Percentiles rank a stretch among this genome's conserved stretches.
Conservation (phyloP, 2,113 vertebrate genomes). For the Pituophis catenifer region DNA sequence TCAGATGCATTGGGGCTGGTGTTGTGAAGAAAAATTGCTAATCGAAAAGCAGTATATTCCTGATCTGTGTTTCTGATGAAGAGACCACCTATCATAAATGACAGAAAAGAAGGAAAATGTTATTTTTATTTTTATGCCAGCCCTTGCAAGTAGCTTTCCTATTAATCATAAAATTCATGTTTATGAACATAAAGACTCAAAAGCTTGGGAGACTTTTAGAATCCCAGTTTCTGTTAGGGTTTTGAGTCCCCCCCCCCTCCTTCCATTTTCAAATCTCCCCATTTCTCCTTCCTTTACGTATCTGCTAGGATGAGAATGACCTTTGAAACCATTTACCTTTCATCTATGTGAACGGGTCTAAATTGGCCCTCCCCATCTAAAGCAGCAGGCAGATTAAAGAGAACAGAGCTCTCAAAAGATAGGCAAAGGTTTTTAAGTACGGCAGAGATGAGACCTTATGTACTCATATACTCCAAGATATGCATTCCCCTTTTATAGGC, state of each 20-base stretch:
- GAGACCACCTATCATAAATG: constrained; percentile 83
- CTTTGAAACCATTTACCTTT: constrained; percentile 66
- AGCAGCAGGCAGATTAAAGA: constrained; percentile 47
- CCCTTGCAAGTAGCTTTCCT: constrained; percentile 19
- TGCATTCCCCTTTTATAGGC: too few relatives aligned
- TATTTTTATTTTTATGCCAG: constrained; percentile 38
- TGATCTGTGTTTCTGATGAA: constrained; percentile 99
- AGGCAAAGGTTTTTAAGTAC: not conserved
- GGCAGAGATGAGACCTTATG: not conserved
- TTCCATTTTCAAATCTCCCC: constrained; percentile 32
- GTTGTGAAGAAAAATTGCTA: constrained; percentile 99
- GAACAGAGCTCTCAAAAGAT: constrained; percentile 25
- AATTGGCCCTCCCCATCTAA: constrained; percentile 52
- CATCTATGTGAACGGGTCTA: constrained; percentile 53
- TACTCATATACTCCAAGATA: not conserved
- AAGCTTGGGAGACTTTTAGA: constrained; percentile 28
- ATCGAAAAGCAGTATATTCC: constrained; percentile 97
- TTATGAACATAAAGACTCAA: constrained; percentile 34
- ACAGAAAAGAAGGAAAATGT: constrained; percentile 23
- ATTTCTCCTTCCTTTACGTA: constrained; percentile 37
- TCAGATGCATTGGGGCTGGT: constrained; percentile 97
- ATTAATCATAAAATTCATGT: not conserved
- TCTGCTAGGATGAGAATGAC: constrained; percentile 66
- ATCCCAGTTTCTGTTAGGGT: constrained; percentile 27
- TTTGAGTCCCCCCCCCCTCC: constrained; percentile 7